These are phyloP conservation scores for Hippopotamyrus pictus DNA, from an alignment of 2,797 vertebrate species.

Conservation along the genomic window DNA sequence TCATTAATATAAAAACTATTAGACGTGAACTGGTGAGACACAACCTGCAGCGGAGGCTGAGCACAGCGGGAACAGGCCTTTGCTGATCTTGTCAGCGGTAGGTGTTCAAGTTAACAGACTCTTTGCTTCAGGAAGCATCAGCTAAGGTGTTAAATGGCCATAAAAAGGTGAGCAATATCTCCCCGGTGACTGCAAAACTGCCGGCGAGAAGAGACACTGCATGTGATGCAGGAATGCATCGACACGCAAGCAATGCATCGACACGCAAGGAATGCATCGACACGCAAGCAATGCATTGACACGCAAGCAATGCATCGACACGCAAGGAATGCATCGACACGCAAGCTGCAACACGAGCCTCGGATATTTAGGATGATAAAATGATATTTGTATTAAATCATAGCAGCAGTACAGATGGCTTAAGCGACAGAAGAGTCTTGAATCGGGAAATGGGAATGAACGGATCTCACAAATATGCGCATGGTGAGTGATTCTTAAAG, in stretches of 20 bases:
- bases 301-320: background rate
- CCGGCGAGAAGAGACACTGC: background rate
- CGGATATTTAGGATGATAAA: background rate
- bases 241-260: background rate
- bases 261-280: background rate
- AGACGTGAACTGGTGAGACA: background rate
- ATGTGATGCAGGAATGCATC: background rate
- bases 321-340: background rate
- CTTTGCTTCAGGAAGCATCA: slow-evolving; percentile 1
- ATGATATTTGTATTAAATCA: slow-evolving; percentile 1
- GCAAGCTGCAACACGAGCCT: background rate
- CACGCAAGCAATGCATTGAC: background rate
- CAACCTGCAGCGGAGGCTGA: background rate
- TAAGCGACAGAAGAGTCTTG: background rate
- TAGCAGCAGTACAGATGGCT: background rate
- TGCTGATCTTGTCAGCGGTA: background rate
- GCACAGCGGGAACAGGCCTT: background rate
- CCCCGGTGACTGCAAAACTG: background rate
- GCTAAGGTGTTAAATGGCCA: slow-evolving; percentile 1
- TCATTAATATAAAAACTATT: slow-evolving; percentile 8
- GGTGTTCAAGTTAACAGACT: background rate
- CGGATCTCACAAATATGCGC: background rate
- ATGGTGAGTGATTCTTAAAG: background rate
- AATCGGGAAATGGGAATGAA: background rate
- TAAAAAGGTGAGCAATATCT: slow-evolving; percentile 1